A percentile compares a stretch with the other conserved stretches of the same genome.
phyloP scores from a whole-genome alignment of 2,113 vertebrate genomes.

The Centropristis striata region DNA sequence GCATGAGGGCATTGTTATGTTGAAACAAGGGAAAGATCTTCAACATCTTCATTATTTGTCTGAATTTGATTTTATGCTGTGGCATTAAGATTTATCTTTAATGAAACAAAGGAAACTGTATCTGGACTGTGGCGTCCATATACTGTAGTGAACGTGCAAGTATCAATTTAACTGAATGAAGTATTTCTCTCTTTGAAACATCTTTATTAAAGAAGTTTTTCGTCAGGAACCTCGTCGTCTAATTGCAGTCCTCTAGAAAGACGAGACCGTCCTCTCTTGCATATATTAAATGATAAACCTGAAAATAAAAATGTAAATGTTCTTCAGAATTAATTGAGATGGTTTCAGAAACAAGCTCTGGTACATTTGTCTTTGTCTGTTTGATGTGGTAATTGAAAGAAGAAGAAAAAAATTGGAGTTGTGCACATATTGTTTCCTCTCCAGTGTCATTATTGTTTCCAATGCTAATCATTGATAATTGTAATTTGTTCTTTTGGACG shows the following conservation, averaged over 20 bases:
- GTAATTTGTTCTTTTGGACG: neutral
- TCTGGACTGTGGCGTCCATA: too few species aligned
- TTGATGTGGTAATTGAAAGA: slow-evolving; percentile 45
- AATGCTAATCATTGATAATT: slow-evolving; percentile 35
- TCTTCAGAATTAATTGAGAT: neutral
- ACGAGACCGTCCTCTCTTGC: neutral
- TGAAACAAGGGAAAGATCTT: too few species aligned
- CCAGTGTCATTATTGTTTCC: slow-evolving; percentile 22
- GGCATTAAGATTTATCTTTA: too few species aligned
- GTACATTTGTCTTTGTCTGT: slow-evolving; percentile 6
- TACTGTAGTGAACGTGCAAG: too few species aligned
- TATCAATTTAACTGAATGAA: too few species aligned
- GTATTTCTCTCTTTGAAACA: too few species aligned
- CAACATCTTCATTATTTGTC: too few species aligned
- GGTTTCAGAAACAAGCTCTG: neutral
- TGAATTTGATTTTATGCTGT: too few species aligned
- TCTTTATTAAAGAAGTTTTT: neutral
- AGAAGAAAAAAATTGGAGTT: too few species aligned
- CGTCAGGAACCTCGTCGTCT: neutral
- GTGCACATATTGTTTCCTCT: neutral
- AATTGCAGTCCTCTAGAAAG: neutral
- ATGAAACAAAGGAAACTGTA: too few species aligned
- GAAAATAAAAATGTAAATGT: neutral
- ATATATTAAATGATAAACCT: neutral
- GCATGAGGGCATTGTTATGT: too few species aligned